Conservation (phyloP, 1,140 invertebrate genomes). For the Drosophila baimaii region DNA sequence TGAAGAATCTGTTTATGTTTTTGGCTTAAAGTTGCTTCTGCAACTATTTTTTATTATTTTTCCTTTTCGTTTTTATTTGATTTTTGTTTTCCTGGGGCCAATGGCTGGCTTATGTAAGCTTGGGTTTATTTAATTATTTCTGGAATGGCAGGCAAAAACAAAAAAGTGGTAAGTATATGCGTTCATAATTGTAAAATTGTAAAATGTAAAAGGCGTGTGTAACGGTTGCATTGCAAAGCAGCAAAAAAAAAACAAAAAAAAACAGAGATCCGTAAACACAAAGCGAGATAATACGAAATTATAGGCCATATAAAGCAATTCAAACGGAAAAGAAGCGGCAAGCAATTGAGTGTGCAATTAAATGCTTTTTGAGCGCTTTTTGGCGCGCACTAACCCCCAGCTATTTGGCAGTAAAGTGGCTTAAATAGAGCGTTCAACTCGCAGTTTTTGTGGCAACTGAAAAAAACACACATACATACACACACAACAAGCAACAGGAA, state of each 20-base stretch:
- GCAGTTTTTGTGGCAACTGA: conserved; percentile 30
- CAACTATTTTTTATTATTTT: conserved; percentile 6
- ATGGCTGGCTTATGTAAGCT: conserved; percentile 33
- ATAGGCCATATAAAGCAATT: conserved; percentile 45
- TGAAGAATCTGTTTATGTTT: conserved; percentile 40
- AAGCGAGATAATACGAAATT: conserved; percentile 47
- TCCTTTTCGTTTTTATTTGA: not conserved
- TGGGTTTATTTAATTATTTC: conserved; percentile 18
- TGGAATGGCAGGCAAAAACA: conserved; percentile 15
- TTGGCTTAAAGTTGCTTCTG: conserved; percentile 10
- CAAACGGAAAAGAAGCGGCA: conserved; percentile 24
- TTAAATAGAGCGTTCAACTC: conserved; percentile 69
- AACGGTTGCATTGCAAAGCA: conserved; percentile 46
- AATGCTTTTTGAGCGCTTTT: conserved; percentile 41
- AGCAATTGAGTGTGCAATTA: conserved; percentile 61
- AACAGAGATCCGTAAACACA: conserved; percentile 48
- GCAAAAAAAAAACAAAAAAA: too few relatives aligned
- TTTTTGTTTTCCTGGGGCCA: not conserved
- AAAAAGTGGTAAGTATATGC: not conserved
- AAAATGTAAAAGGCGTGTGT: conserved; percentile 30
- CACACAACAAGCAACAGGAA: conserved; percentile 1
- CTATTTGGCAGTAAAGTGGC: conserved; percentile 32
- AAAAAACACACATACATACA: too few relatives aligned
- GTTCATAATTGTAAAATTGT: conserved; percentile 7
- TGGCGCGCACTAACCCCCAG: conserved; percentile 13